Conservation (phyloP, 1,140 invertebrate species). For the Cecropterus lyciades region DNA sequence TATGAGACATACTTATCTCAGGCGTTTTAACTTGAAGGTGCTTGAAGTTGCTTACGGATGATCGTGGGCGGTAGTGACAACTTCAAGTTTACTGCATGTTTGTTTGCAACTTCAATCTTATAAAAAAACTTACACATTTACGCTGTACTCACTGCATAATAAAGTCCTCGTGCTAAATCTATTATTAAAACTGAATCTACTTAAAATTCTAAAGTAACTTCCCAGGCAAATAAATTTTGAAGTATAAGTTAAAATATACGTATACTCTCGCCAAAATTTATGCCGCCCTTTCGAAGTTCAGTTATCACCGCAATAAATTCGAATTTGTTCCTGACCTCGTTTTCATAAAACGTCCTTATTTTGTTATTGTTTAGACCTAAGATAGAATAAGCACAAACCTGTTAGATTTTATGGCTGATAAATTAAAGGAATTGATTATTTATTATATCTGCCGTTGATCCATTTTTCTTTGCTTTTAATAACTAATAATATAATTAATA, state of each 20-base stretch:
- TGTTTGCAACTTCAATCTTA: no score
- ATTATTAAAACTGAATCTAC: not conserved
- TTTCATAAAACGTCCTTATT: slow-evolving; percentile 43
- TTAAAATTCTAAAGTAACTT: slow-evolving; percentile 35
- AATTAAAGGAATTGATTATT: slow-evolving; percentile 9
- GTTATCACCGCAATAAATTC: slow-evolving; percentile 66
- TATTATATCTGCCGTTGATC: no score
- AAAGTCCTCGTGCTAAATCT: no score
- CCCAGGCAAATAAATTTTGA: slow-evolving; percentile 27
- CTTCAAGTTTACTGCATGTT: no score
- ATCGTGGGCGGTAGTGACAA: no score
- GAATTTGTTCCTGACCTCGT: slow-evolving; percentile 54
- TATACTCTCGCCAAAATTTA: slow-evolving; percentile 50
- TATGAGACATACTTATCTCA: no score
- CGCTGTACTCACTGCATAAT: no score
- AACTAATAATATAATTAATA: no score
- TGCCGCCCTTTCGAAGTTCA: slow-evolving; percentile 61
- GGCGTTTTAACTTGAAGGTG: no score
- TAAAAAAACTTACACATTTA: no score
- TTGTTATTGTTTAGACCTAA: slow-evolving; percentile 43
- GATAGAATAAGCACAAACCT: slow-evolving; percentile 43
- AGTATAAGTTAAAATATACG: slow-evolving; percentile 12
- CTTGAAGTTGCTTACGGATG: no score
- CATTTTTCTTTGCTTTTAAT: no score
- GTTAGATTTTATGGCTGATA: slow-evolving; percentile 10